Evolutionary conservation across 2,888 invertebrate genomes (phyloP).

Genomic region (Drosophila tanythrix): DNA sequence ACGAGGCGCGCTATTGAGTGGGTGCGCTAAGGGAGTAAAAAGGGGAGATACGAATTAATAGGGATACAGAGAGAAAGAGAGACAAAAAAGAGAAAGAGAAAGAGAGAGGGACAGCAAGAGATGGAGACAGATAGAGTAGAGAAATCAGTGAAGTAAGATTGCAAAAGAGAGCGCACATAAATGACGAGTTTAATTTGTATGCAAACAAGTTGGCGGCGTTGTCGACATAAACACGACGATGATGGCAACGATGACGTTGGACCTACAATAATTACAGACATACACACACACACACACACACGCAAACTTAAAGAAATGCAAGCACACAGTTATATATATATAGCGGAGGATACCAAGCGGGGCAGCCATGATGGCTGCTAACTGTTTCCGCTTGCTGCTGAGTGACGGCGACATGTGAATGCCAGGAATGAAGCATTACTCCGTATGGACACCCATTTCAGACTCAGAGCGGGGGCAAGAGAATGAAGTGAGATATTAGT

Average conservation of each 20-base stretch:
- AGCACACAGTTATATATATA: constrained; percentile 8
- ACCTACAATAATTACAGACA: constrained; percentile 69
- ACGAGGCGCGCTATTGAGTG: constrained; percentile 79
- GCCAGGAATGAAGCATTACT: constrained; percentile 65
- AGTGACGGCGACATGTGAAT: constrained; percentile 65
- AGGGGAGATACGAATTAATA: constrained; percentile 17
- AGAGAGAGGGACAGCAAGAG: background rate
- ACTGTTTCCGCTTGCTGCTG: constrained; percentile 72
- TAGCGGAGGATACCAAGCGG: constrained; percentile 1
- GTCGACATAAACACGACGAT: constrained; percentile 69
- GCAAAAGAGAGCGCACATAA: constrained; percentile 57
- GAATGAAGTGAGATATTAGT: constrained; percentile 36
- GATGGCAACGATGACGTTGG: constrained; percentile 64
- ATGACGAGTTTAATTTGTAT: constrained; percentile 82
- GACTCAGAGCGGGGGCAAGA: constrained; percentile 8
- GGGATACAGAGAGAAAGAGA: constrained; percentile 3
- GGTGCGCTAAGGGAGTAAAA: constrained; percentile 43
- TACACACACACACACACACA: constrained; percentile 27
- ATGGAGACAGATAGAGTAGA: background rate
- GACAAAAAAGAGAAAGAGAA: background rate
- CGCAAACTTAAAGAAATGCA: constrained; percentile 32
- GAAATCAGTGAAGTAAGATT: background rate
- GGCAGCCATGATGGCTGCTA: constrained; percentile 64
- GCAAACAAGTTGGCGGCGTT: constrained; percentile 79
- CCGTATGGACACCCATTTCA: constrained; percentile 39